These are phyloP conservation scores for Eupithecia exiguata DNA, from an alignment of 2,888 invertebrate genomes.

Conservation along the genomic window DNA sequence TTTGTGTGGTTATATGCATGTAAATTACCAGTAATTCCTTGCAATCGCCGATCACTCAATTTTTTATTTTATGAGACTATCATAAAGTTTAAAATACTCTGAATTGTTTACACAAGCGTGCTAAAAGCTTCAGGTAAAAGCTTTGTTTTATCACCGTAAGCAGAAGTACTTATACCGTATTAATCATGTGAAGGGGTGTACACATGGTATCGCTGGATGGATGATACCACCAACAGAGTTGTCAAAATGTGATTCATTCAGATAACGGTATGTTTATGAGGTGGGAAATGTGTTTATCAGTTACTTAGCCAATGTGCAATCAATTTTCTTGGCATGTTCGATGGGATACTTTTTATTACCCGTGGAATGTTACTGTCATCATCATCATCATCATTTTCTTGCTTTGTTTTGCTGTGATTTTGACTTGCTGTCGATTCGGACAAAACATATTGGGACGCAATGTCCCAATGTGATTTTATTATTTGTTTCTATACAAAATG, in stretches of 20 bases:
- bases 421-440: too few relatives aligned
- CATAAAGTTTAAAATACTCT: not conserved
- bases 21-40: slow-evolving; percentile 1
- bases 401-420: not conserved
- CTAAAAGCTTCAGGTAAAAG: not conserved
- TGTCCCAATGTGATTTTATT: too few relatives aligned
- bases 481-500: not conserved
- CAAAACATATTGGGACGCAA: too few relatives aligned
- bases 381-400: not conserved
- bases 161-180: not conserved
- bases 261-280: slow-evolving; percentile 31
- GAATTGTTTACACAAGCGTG: not conserved
- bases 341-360: not conserved
- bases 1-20: not conserved
- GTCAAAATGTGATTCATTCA: slow-evolving; percentile 37
- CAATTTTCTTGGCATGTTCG: slow-evolving; percentile 16
- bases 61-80: not conserved
- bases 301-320: slow-evolving; percentile 7
- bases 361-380: not conserved
- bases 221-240: slow-evolving; percentile 30
- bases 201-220: slow-evolving; percentile 32
- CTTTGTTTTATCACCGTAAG: not conserved
- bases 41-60: not conserved
- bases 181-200: slow-evolving; percentile 17
- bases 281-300: slow-evolving; percentile 33